Base-by-base conservation (phyloP, 2,888 invertebrate species). In the Lasioglossum lativentre region DNA sequence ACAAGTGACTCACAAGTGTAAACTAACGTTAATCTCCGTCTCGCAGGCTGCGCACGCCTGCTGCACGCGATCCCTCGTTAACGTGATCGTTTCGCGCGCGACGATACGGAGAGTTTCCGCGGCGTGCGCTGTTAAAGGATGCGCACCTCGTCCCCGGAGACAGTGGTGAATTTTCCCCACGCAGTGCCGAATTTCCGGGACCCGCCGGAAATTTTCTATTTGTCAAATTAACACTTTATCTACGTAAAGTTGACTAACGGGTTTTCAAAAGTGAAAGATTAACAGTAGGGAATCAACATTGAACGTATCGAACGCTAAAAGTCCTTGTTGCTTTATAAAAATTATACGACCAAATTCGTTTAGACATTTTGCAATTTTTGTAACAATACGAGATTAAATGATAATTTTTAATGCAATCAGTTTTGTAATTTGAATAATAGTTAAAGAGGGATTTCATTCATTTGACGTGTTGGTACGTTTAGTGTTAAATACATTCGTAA, bases 1-100 rank as follows among this genome's bases (percentile, higher is more conserved):
- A 80, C 84, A 80, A 81, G 85, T 79, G 56, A 82, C 80, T 73
- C 82, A 79, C 79, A 81, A 75, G 63, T 75, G 71, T 34, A 70
- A 63, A 38, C 70, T 76, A 82, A 80, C 83, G 82, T 83, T 82
- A 85, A 81, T 88, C 86, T 83, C 78, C 82, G 88, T 78, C 59
- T 88, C 82, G 73, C 66, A 63, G 71, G 72, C 79, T 70, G 70
- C 70, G 76, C 74, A 63, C 16, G 72, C 56, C 38, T 71, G 38
- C 59, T 68, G 83, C 86, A 82, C 87, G 88, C 76, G 81, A 85
- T 78, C 73, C 78, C 80, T 72, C 71, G 79, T 81, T 80, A 75
- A 70, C 79, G 75, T 70, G 80, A 84, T 73, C 73, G 66, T 73
- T 63, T 40, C 75, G 75, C 78, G 85, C 19, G 78, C 63, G 82